Percentiles rank a stretch among this genome's conserved stretches.
Conservation (phyloP, 2,113 vertebrate genomes). For the Lamprologus callipterus region DNA sequence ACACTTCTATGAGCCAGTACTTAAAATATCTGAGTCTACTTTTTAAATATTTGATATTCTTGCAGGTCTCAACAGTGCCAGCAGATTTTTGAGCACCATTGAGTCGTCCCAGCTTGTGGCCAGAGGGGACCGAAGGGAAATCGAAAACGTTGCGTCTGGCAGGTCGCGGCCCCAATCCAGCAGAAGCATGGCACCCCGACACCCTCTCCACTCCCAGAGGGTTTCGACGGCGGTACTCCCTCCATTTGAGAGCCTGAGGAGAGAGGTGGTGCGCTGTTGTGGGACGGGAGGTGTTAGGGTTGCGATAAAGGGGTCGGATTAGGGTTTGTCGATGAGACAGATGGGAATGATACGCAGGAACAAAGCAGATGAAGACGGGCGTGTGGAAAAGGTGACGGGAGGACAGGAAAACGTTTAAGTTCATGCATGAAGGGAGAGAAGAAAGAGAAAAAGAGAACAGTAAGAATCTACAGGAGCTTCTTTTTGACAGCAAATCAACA, state of each 20-base stretch:
- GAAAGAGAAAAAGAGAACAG: constrained; percentile 3
- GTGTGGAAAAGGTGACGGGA: neutral
- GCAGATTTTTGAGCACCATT: constrained; percentile 71
- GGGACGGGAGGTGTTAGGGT: neutral
- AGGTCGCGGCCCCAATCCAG: constrained; percentile 36
- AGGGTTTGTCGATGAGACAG: neutral
- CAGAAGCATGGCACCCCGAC: constrained; percentile 50
- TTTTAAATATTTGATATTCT: neutral
- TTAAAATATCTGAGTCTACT: neutral
- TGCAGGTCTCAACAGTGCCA: neutral
- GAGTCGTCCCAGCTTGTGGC: constrained; percentile 69
- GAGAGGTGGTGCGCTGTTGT: constrained; percentile 89
- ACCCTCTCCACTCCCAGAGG: constrained; percentile 80
- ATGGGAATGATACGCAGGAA: neutral
- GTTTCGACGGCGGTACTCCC: constrained; percentile 90
- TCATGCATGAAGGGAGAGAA: constrained; percentile 7
- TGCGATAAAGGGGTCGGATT: neutral
- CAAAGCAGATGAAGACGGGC: neutral
- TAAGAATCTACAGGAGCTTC: neutral
- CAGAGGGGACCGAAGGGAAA: constrained; percentile 71
- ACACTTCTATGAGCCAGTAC: neutral
- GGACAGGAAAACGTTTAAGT: neutral
- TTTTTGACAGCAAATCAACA: neutral
- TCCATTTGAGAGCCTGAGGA: constrained; percentile 94
- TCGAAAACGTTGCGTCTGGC: constrained; percentile 83